These are phyloP conservation scores for Camponotus pennsylvanicus DNA, from an alignment of 1,140 invertebrate genomes.

Conservation along the genomic window DNA sequence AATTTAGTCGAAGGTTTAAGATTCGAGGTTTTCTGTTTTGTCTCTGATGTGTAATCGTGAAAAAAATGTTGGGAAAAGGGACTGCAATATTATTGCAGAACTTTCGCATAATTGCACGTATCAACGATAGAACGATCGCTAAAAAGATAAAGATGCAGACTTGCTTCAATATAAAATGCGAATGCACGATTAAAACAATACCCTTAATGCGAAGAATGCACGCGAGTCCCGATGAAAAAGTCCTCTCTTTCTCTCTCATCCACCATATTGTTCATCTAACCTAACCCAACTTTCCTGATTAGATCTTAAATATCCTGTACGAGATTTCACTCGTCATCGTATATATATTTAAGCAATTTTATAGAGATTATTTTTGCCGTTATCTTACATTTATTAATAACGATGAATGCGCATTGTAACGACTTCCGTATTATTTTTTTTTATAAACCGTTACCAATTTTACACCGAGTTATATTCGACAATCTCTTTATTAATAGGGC, in stretches of 20 bases:
- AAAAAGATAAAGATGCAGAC: not conserved
- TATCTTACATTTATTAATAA: not conserved
- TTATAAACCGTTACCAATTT: too few species aligned
- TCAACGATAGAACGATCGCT: not conserved
- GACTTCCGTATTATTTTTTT: not conserved
- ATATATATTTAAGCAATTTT: not conserved
- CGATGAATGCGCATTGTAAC: too few species aligned
- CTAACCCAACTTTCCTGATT: not conserved
- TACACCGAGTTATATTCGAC: too few species aligned
- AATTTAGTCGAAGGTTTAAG: too few species aligned
- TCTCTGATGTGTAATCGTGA: too few species aligned
- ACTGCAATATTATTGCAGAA: not conserved
- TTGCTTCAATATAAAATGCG: not conserved
- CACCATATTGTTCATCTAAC: constrained; percentile 10
- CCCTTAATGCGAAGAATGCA: not conserved
- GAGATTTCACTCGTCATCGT: not conserved
- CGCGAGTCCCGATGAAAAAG: not conserved
- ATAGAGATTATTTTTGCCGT: too few species aligned
- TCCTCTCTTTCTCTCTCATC: not conserved
- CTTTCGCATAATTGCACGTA: not conserved
- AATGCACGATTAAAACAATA: not conserved
- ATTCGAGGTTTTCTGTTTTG: too few species aligned
- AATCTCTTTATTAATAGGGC: too few species aligned
- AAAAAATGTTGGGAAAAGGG: not conserved
- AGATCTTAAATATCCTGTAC: not conserved